A percentile compares a stretch with the other conserved stretches of the same genome.
Conservation (phyloP, 2,797 vertebrate genomes). For the Podargus strigoides region DNA sequence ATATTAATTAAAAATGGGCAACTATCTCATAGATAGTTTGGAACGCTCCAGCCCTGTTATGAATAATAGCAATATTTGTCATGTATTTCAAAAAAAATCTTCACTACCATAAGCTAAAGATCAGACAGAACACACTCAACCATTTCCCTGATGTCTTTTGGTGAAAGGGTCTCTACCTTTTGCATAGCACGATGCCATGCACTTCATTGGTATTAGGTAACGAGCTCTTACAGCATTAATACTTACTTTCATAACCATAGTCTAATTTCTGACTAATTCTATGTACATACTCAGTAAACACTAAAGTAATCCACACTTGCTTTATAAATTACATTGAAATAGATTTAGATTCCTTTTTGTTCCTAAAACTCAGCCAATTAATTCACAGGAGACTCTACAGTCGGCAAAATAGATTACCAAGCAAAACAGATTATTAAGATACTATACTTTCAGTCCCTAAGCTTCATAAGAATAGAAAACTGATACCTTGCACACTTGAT, state of each 20-base stretch:
- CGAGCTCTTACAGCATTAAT: background rate
- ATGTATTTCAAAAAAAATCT: background rate
- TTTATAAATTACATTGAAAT: background rate
- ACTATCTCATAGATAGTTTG: background rate
- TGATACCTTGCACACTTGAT: constrained; percentile 84
- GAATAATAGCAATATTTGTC: background rate
- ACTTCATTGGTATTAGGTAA: background rate
- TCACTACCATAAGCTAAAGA: background rate
- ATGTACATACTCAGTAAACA: background rate
- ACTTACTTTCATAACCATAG: background rate
- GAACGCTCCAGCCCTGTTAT: background rate
- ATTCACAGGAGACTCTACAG: background rate
- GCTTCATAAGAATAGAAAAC: background rate
- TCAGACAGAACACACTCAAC: background rate
- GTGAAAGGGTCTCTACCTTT: background rate
- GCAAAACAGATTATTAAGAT: background rate
- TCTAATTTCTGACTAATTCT: background rate
- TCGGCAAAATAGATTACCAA: background rate
- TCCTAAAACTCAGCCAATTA: background rate
- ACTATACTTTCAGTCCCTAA: background rate
- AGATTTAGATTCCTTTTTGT: background rate
- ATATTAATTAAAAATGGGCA: background rate
- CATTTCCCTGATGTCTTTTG: background rate
- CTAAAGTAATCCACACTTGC: background rate
- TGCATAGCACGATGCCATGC: background rate